Conservation (phyloP, 1,140 invertebrate species). For the Cylas formicarius region DNA sequence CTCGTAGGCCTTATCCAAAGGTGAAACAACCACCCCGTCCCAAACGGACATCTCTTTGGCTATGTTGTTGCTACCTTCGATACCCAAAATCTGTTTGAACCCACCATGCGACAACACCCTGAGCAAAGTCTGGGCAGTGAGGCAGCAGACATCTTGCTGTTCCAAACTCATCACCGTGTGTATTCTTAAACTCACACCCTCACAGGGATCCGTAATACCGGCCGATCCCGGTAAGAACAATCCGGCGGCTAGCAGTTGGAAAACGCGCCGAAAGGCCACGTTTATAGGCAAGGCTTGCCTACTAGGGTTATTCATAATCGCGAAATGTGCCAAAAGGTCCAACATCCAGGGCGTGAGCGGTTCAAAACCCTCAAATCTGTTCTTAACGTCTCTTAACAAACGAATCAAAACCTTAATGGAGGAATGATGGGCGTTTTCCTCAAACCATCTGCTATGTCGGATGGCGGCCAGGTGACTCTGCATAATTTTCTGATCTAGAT, state of each 20-base stretch:
- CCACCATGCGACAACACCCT: slow-evolving; percentile 87
- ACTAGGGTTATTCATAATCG: slow-evolving; percentile 93
- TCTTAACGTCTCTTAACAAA: slow-evolving; percentile 81
- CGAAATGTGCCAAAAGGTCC: slow-evolving; percentile 91
- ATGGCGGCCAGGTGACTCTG: slow-evolving; percentile 88
- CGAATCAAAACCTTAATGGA: slow-evolving; percentile 94
- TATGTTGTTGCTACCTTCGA: slow-evolving; percentile 61
- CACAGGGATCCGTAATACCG: slow-evolving; percentile 90
- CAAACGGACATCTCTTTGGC: slow-evolving; percentile 85
- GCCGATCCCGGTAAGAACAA: slow-evolving; percentile 92
- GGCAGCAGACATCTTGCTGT: slow-evolving; percentile 89
- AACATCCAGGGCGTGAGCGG: slow-evolving; percentile 94
- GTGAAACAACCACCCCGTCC: slow-evolving; percentile 90
- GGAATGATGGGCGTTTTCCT: slow-evolving; percentile 96
- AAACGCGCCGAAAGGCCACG: slow-evolving; percentile 74
- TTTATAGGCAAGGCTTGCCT: slow-evolving; percentile 89
- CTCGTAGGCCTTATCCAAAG: slow-evolving; percentile 85
- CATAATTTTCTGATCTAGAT: slow-evolving; percentile 79
- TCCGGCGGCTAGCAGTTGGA: slow-evolving; percentile 89
- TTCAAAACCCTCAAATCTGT: slow-evolving; percentile 82
- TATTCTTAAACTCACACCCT: slow-evolving; percentile 79
- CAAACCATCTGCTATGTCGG: slow-evolving; percentile 94
- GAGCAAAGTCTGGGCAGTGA: slow-evolving; percentile 80
- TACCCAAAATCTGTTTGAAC: slow-evolving; percentile 81
- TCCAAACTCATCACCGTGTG: slow-evolving; percentile 89